Conservation (phyloP, 64 coral and sea anemone species). For the Pocillopora verrucosa region DNA sequence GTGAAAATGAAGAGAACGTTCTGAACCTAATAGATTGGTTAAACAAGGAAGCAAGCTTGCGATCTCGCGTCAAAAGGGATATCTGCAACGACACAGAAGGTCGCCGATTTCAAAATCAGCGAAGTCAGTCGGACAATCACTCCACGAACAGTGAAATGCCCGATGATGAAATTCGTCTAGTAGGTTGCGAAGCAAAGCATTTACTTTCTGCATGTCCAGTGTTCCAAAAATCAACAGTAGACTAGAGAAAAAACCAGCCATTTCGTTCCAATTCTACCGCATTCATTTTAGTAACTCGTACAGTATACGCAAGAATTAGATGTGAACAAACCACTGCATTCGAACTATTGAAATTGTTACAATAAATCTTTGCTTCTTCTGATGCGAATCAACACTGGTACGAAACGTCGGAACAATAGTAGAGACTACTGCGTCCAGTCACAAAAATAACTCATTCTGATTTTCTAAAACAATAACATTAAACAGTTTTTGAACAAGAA, state of each 20-base stretch:
- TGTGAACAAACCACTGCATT: too few species aligned
- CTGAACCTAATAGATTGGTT: conserved; percentile 12
- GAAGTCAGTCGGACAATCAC: conserved; percentile 25
- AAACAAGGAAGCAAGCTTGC: conserved; percentile 17
- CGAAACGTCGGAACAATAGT: too few species aligned
- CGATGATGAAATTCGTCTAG: conserved; percentile 48
- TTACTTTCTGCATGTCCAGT: conserved; percentile 40
- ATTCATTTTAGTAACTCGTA: too few species aligned
- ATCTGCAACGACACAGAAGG: not conserved
- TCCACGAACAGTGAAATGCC: conserved; percentile 60
- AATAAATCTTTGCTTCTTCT: too few species aligned
- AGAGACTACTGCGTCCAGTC: too few species aligned
- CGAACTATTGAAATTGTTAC: too few species aligned
- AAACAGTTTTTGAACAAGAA: too few species aligned
- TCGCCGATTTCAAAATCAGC: not conserved
- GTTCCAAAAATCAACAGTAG: conserved; percentile 33
- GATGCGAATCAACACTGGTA: too few species aligned
- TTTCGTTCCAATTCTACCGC: too few species aligned
- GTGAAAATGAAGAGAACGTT: conserved; percentile 32
- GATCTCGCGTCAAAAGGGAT: conserved; percentile 8
- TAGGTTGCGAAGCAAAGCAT: conserved; percentile 47
- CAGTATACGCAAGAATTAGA: too few species aligned
- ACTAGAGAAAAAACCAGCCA: not conserved
- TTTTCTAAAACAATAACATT: too few species aligned
- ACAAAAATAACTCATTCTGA: too few species aligned